Base-by-base conservation (phyloP, 2,888 invertebrate species). In the Atherix ibis region DNA sequence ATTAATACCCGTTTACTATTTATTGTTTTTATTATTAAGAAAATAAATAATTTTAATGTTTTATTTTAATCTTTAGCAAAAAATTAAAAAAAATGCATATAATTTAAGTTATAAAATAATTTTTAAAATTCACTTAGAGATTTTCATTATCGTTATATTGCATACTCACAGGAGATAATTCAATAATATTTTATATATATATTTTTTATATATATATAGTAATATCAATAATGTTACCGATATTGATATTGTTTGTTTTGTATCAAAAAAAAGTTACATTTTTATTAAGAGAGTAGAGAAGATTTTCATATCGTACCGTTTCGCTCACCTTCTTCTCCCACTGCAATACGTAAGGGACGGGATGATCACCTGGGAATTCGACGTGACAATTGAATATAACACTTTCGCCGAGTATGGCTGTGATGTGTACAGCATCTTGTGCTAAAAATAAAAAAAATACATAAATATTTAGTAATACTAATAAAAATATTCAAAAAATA, bases 321-420 rank as follows among this genome's bases (percentile, higher is more conserved):
- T 83, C 82, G 80, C 83, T 81, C 83, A 88, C 88, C 84, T 91
- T 88, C 81, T 92, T 94, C 78, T 88, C 87, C 94, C 94, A 95
- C 74, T 91, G 89, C 66, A 94, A 80, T 70, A 94, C 89, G 72
- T 91, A 91, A 67, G 91, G 88, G 70, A 89, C 87, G 60, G 88
- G 84, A 67, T 85, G 80, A 68, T 88, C 84, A 66, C 87, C 84
- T 63, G 89, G 87, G 68, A 91, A 92, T 68, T 89, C 87, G 67
- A 94, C 88, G 70, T 88, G 87, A 70, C 94, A 95, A 71, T 91
- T 91, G 73, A 95, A 87, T 63, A 92, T 83, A 68, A 92, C 89
- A 64, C 87, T 87, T 70, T 92, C 89, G 62, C 92, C 92, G 58
- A 92, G 75, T 67, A 91, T 89, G 53, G 94, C 91, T 62, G 92